Conservation (phyloP, 2,113 vertebrate genomes). For the Dasyurus viverrinus region DNA sequence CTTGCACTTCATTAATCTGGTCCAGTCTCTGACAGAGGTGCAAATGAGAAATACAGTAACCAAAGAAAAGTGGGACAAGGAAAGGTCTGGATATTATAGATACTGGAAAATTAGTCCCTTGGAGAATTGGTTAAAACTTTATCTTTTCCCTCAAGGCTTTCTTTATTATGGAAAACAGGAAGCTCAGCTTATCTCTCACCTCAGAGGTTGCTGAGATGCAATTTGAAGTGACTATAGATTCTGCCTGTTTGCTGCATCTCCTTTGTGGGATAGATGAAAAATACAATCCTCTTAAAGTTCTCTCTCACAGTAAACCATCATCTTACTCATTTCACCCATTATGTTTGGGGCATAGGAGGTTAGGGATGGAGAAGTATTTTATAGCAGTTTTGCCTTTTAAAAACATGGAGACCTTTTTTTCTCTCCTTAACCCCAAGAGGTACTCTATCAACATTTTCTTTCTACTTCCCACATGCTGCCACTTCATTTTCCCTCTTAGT, state of each 20-base stretch:
- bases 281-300: background rate
- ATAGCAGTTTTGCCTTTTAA: conserved; percentile 4
- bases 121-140: background rate
- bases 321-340: background rate
- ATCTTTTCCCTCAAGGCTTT: background rate
- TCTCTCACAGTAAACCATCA: background rate
- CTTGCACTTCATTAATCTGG: background rate
- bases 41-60: background rate
- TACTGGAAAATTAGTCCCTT: background rate
- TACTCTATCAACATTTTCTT: conserved; percentile 23
- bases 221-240: background rate
- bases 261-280: conserved; percentile 13
- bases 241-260: background rate
- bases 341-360: conserved; percentile 15
- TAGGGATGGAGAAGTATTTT: background rate
- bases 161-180: background rate
- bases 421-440: background rate
- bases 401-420: conserved; percentile 21
- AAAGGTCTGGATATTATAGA: background rate
- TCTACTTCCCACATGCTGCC: background rate
- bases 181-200: background rate
- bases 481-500: conserved; percentile 52
- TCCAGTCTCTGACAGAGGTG: background rate
- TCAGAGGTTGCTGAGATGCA: background rate
- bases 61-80: background rate